Percentiles rank a stretch among this genome's conserved stretches.
Evolutionary conservation across 2,113 vertebrate genomes (phyloP).

Genomic region (Rhynchomys soricoides): DNA sequence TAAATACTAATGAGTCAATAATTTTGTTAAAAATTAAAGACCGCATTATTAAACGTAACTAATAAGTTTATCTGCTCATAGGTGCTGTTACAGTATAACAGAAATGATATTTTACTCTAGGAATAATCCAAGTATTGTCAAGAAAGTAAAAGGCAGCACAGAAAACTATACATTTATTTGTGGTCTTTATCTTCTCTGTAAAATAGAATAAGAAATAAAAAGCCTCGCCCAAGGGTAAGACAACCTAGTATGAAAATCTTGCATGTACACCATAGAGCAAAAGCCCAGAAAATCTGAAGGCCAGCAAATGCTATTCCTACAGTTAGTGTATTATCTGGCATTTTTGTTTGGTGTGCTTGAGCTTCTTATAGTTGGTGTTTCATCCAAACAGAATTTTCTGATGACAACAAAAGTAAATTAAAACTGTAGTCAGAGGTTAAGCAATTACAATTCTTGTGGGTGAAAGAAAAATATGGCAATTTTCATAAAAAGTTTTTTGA

Average conservation of each 20-base stretch:
- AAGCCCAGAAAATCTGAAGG: not conserved
- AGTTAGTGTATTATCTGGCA: not conserved
- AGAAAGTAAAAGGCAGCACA: not conserved
- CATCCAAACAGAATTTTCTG: not conserved
- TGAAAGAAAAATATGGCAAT: not conserved
- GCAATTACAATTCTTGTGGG: not conserved
- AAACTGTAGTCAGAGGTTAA: not conserved
- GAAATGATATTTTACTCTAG: not conserved
- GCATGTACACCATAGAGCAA: not conserved
- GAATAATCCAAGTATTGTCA: not conserved
- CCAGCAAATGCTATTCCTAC: not conserved
- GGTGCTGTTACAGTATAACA: not conserved
- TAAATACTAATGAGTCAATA: not conserved
- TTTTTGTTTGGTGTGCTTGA: not conserved
- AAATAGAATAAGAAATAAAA: not conserved
- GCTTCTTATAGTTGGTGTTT: not conserved
- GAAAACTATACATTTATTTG: not conserved
- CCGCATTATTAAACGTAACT: not conserved
- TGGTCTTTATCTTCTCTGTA: not conserved
- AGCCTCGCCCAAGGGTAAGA: not conserved
- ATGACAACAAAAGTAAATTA: not conserved
- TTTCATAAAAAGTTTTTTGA: not conserved
- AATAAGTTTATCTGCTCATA: not conserved
- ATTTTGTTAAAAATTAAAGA: not conserved
- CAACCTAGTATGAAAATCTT: not conserved